Base-by-base conservation (phyloP, 2,888 invertebrate species). In the Cheilosia urbana region DNA sequence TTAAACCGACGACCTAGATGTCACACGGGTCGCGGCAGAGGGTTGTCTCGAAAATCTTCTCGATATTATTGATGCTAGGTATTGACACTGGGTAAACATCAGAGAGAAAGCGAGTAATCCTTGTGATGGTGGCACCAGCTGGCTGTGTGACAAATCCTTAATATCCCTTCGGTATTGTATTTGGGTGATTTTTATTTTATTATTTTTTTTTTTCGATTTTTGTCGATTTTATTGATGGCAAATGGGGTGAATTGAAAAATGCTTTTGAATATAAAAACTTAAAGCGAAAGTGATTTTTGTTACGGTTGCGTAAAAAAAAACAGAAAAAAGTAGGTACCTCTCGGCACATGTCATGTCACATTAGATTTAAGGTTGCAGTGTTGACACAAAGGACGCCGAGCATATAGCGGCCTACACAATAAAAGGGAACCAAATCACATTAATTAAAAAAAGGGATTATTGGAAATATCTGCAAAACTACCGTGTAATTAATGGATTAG, bases 401-500 rank as follows among this genome's bases (percentile, higher is more conserved):
- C 55, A 4, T 21, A 57, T 21, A 57, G 45, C 11, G 24, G 21
- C 15, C 19, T 55, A 34, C 47, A 34, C 71, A 65, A 62, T 21
- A 69, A 45, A 62, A 66, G 77, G 62, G 37, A 37, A 53, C 68
- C 17, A 69, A 87, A 82, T 87, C 82, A 76, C 77, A 87, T 87
- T 87, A 82, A 87, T 87, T 82, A 87, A 78, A 81, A 83, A 77
- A 85, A 82, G 82, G 78, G 87, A 87, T 87, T 87, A 87, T 73
- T 68, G 65, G 73, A 73, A 73, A 82, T 87, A 65, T 78, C 68
- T 78, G 78, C 78, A 87, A 87, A 87, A 87, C 69, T 82, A 82
- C 87, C 87, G 66, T 87, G 87, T 87, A 87, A 87, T 87, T 82
- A 87, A 87, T 82, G 87, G 87, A 82, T 87, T 87, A 87, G 73